phyloP scores from a whole-genome alignment of 2,113 vertebrate genomes.

The Phocoena phocoena region DNA sequence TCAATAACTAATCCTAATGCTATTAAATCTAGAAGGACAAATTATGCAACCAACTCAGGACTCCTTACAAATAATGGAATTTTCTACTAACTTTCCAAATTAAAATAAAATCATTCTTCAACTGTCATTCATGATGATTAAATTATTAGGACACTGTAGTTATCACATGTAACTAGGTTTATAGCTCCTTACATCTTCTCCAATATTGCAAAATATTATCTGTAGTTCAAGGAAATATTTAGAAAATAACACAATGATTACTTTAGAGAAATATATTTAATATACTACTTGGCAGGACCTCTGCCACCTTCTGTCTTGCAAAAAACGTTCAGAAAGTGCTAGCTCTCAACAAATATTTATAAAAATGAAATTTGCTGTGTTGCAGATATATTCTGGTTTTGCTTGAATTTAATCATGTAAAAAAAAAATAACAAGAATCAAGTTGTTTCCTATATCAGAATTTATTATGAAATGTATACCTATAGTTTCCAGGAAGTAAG shows the following conservation, averaged over 20 bases:
- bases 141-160: not conserved
- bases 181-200: not conserved
- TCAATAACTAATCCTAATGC: not conserved
- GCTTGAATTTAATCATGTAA: not conserved
- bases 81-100: conserved; percentile 5
- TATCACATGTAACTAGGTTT: not conserved
- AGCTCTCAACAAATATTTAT: conserved; percentile 21
- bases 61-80: not conserved
- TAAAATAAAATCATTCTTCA: conserved; percentile 35
- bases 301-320: not conserved
- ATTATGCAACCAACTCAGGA: not conserved
- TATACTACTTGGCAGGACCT: not conserved
- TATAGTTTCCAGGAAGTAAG: not conserved
- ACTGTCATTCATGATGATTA: not conserved
- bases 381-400: not conserved
- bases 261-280: not conserved
- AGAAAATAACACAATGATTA: conserved; percentile 4
- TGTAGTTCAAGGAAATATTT: not conserved
- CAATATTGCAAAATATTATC: not conserved
- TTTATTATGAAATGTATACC: not conserved
- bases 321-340: conserved; percentile 41
- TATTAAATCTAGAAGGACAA: not conserved
- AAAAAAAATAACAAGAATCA: not conserved
- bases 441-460: conserved; percentile 23
- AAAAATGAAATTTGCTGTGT: not conserved